Evolutionary conservation across 2,113 vertebrate species (phyloP).

Genomic region (Murina feae): DNA sequence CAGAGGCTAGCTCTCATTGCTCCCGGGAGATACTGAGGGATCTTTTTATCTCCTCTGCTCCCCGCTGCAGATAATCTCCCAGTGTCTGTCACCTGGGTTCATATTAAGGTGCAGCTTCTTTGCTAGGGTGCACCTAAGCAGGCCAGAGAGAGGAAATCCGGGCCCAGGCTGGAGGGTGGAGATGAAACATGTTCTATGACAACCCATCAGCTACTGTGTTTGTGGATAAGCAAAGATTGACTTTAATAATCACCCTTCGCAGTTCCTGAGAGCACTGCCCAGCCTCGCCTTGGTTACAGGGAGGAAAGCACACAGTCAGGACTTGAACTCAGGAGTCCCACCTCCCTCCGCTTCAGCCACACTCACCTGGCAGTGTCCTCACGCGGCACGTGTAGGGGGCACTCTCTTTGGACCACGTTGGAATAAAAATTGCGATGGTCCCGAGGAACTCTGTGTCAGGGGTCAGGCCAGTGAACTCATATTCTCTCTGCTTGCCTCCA

Average conservation of each 20-base stretch:
- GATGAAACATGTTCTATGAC: background rate
- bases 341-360: accelerated
- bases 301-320: background rate
- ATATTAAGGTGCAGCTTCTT: background rate
- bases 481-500: constrained; percentile 69
- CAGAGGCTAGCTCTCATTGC: background rate
- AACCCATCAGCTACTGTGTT: background rate
- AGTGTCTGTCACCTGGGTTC: background rate
- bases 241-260: background rate
- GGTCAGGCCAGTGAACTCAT: constrained; percentile 77
- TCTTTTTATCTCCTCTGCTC: background rate
- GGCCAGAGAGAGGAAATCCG: constrained; percentile 13
- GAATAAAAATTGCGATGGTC: constrained; percentile 54
- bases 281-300: background rate
- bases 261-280: background rate
- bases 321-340: background rate
- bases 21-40: background rate
- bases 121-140: background rate
- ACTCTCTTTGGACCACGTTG: constrained; percentile 65
- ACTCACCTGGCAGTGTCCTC: constrained; percentile 80
- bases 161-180: background rate
- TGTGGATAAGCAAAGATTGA: background rate
- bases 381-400: constrained; percentile 70
- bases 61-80: background rate
- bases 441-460: constrained; percentile 79